phyloP scores from a whole-genome alignment of 2,113 vertebrate species.

The Henicopernis longicauda region DNA sequence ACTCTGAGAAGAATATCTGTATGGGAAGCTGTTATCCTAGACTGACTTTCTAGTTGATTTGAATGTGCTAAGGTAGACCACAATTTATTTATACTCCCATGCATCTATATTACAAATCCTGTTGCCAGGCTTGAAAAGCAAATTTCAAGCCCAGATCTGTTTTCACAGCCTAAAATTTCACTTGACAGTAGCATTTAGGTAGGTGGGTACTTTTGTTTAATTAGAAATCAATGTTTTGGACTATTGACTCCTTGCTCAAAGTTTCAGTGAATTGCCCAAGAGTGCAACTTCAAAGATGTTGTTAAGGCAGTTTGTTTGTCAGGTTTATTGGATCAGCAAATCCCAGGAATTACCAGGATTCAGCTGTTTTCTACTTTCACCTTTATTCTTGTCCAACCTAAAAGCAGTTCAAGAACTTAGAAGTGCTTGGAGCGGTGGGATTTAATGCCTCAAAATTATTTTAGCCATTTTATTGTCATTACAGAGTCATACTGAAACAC shows the following conservation, averaged over 20 bases:
- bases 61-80: not conserved
- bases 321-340: conserved; percentile 54
- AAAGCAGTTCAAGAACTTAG: not conserved
- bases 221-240: conserved; percentile 55
- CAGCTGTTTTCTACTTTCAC: conserved; percentile 55
- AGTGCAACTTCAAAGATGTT: not conserved
- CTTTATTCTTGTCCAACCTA: conserved; percentile 16
- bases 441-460: not conserved
- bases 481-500: not conserved
- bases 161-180: not conserved
- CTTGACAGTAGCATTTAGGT: not conserved
- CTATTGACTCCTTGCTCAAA: conserved; percentile 51
- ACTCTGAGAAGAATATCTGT: not conserved
- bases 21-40: not conserved
- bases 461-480: not conserved
- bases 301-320: conserved; percentile 20
- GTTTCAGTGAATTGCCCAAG: conserved; percentile 27
- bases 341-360: conserved; percentile 47
- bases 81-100: not conserved
- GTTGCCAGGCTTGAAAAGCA: not conserved
- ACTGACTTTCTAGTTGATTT: not conserved
- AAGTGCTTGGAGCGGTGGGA: not conserved
- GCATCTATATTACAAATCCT: not conserved
- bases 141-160: not conserved
- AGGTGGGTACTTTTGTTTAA: not conserved